Percentiles rank a stretch among this genome's conserved stretches.
These are phyloP conservation scores for Alexandromys oeconomus DNA, from an alignment of 2,797 vertebrate species.

Conservation along the genomic window DNA sequence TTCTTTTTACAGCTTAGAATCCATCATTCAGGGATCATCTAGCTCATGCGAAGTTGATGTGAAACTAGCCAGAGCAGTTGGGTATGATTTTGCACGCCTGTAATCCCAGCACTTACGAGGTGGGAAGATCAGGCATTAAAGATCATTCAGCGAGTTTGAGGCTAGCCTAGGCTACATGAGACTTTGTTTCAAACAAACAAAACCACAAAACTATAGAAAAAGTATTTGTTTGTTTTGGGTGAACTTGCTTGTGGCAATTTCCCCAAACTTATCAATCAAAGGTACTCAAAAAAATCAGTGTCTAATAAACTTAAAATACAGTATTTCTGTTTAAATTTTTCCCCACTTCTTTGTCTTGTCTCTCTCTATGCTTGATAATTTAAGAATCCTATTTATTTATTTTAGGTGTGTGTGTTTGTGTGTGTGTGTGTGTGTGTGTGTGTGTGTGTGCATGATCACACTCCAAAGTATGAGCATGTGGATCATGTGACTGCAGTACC, in stretches of 20 bases:
- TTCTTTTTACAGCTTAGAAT: neutral
- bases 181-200: neutral
- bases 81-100: neutral
- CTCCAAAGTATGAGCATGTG: neutral
- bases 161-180: neutral
- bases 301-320: neutral
- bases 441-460: neutral
- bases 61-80: neutral
- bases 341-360: neutral
- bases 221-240: neutral
- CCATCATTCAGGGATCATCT: neutral
- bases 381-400: neutral
- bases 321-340: neutral
- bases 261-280: neutral
- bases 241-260: neutral
- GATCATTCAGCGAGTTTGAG: neutral
- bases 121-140: neutral
- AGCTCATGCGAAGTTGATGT: neutral
- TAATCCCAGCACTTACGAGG: neutral
- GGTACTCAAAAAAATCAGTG: conserved; percentile 6
- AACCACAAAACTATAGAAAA: neutral
- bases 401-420: neutral
- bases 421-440: neutral
- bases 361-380: neutral
- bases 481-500: neutral